Evolutionary conservation across 2,113 vertebrate genomes (phyloP), one percentile per base, ranked within the genome.

Genomic region (Laticauda colubrina): DNA sequence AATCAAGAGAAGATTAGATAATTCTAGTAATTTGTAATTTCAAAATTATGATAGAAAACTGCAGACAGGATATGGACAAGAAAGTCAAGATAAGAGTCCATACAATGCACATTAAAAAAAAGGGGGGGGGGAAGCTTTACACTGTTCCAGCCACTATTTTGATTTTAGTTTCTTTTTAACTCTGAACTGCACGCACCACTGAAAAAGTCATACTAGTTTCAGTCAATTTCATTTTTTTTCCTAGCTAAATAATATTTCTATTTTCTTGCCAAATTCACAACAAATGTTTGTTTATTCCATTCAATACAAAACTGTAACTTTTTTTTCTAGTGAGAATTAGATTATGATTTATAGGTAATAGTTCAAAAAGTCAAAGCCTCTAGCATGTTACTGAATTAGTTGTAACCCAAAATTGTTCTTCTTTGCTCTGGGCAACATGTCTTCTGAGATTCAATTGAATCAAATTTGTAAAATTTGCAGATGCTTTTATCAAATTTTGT

Each of bases 381-480:
- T 7, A 93, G 87, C 88, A 91, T 8, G 64, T 91, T 94, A 90
- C 54, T 89, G 90, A 90, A 93, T 53, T 75, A 81, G 39, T 23
- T 23, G n/a, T 18, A 57, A n/a, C 0, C n/a, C 24, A 2, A 90
- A 20, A 51, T 2, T 9, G 18, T 51, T n/a, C 15, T n/a, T 59
- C 7, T 53, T 87, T 45, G 51, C 5, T 9, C 55, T 1, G 0
- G 53, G 57, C 75, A 34, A 9, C 8, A 18, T 0, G 0, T 0
- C 10, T 0, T 0, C 0, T 0, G 51, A n/a, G 1, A 3, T 15
- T 21, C 2, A 29, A 34, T 3, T 56, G 1, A 88, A 59, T 0
- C 55, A 34, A 57, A 23, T 26, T 69, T 59, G 9, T 45, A 87
- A 87, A 85, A 85, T 85, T 21, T 26, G 10, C 48, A 54, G 34